phyloP scores from a whole-genome alignment of 2,797 vertebrate species.

The Menidia menidia region DNA sequence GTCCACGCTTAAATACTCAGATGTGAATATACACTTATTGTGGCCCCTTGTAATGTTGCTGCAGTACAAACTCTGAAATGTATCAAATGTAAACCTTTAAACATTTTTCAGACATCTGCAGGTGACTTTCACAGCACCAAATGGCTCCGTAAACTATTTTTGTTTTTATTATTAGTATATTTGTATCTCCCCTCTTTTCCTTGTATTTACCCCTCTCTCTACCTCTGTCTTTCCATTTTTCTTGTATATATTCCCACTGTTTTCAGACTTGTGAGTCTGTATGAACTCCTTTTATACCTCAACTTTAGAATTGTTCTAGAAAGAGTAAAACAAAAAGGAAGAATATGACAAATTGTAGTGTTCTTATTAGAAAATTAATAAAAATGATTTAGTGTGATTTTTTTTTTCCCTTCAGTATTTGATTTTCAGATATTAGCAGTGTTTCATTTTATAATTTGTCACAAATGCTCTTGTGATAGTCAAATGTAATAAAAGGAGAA shows the following conservation, averaged over 20 bases:
- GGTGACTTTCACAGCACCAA: conserved; percentile 76
- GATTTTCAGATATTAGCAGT: conserved; percentile 78
- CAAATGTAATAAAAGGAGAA: conserved; percentile 84
- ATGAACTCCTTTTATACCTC: conserved; percentile 91
- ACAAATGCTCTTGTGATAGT: conserved; percentile 85
- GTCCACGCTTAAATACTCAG: conserved; percentile 4
- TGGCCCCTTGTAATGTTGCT: conserved; percentile 3
- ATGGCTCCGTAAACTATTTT: conserved; percentile 64
- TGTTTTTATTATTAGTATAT: conserved; percentile 81
- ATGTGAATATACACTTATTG: conserved; percentile 1
- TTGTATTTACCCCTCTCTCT: conserved; percentile 87
- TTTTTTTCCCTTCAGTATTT: conserved; percentile 72
- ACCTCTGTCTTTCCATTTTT: conserved; percentile 86
- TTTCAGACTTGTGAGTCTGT: conserved; percentile 88
- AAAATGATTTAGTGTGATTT: conserved; percentile 87
- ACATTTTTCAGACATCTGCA: conserved; percentile 30
- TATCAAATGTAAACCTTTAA: background rate
- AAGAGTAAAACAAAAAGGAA: conserved; percentile 85
- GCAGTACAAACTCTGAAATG: conserved; percentile 4
- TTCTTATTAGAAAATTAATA: conserved; percentile 90
- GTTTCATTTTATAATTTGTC: conserved; percentile 83
- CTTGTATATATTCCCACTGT: conserved; percentile 88
- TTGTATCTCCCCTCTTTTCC: conserved; percentile 82
- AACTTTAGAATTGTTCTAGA: conserved; percentile 91
- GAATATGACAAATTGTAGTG: conserved; percentile 89